Base-by-base conservation (phyloP, 1,140 invertebrate species). In the Argopecten irradians region DNA sequence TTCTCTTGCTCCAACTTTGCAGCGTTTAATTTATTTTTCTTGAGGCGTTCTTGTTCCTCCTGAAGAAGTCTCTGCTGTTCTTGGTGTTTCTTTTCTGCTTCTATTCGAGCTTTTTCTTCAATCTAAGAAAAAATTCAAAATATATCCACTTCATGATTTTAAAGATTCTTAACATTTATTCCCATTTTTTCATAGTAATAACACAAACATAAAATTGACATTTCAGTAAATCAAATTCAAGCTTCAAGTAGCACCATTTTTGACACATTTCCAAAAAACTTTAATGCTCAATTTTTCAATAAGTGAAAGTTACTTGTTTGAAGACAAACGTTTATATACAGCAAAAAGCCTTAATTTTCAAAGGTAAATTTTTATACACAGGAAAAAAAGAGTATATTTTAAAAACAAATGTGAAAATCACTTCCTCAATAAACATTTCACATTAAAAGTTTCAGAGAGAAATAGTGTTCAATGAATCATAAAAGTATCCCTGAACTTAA, bases 101-200 rank as follows among this genome's bases (percentile, higher is more conserved):
- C 92, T 83, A 91, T 84, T 85, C 89, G 86, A 28, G 92, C 92
- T 55, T 92, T 93, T 85, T 93, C 93, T 83, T 94, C 93, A 82
- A 92, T 91, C 93, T 94, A 85, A 19, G 88, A 91, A 28, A 32
- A 84, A 36, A 87, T 13, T 14, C 34, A 34, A 39, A 34, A 11
- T 2, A 14, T 34, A 19, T 22, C n/a, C 16, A 34, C 36, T 9
- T 35, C 14, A 43, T 7, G 14, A 86, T 71, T 86, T 9, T 33
- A 55, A 16, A 19, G 36, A 43, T 22, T 33, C 13, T 8, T 43
- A 13, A 83, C 33, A 32, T 11, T 32, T 16, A 32, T 86, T 36
- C 22, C 14, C 34, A 85, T 39, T 16, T 22, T 22, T 36, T 3
- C 41, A 36, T 36, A 39, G 34, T 22, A 86, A 41, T 39, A n/a